A percentile compares a stretch with the other conserved stretches of the same genome.
Conservation (phyloP, 2,888 invertebrate genomes). For the Chouioia cunea region DNA sequence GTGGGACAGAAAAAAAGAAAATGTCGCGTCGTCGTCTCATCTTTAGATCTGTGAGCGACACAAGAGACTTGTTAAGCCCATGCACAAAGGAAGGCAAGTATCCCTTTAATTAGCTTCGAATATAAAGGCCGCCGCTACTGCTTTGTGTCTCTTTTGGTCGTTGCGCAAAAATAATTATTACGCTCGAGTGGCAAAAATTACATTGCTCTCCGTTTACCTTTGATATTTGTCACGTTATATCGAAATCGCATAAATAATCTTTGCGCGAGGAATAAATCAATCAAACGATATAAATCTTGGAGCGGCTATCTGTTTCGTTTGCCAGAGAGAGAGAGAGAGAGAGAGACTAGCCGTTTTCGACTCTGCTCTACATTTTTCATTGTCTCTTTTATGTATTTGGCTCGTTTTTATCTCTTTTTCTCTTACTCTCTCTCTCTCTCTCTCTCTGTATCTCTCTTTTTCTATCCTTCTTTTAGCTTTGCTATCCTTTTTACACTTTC, state of each 20-base stretch:
- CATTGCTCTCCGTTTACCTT: no score
- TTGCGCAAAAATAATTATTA: not conserved
- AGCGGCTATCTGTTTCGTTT: conserved; percentile 33
- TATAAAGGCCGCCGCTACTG: conserved; percentile 33
- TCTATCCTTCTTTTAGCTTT: not conserved
- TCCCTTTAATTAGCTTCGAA: conserved; percentile 46
- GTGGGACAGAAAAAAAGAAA: not conserved
- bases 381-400: conserved; percentile 33
- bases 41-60: conserved; percentile 19
- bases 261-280: conserved; percentile 29
- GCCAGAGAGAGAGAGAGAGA: no score
- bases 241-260: not conserved
- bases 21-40: conserved; percentile 18
- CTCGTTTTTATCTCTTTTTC: conserved; percentile 34
- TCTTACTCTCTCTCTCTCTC: conserved; percentile 7
- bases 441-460: conserved; percentile 30
- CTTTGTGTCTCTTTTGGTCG: conserved; percentile 19
- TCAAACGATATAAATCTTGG: conserved; percentile 42
- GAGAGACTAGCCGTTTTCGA: conserved; percentile 2
- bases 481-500: conserved; percentile 32
- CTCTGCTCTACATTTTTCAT: conserved; percentile 32
- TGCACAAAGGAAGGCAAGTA: conserved; percentile 23
- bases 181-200: no score
- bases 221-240: no score
- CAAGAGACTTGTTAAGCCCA: conserved; percentile 42